These are phyloP conservation scores for Galerucella nymphaeae DNA, from an alignment of 2,888 invertebrate species.

Conservation along the genomic window DNA sequence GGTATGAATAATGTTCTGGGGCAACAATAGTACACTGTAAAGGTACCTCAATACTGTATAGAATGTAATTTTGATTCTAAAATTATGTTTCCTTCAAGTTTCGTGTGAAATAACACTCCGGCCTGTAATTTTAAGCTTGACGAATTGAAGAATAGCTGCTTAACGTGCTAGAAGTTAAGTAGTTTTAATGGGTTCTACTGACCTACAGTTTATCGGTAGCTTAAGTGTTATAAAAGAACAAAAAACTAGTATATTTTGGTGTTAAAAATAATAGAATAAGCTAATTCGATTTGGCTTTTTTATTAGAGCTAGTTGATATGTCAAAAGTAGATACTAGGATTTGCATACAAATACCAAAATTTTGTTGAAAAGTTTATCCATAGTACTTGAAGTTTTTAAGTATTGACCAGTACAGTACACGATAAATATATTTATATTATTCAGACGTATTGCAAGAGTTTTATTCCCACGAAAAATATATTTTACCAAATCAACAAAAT, in stretches of 20 bases:
- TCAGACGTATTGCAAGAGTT: constrained; percentile 9
- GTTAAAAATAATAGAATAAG: too few species aligned
- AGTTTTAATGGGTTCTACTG: constrained; percentile 19
- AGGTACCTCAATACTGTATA: too few species aligned
- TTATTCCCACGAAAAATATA: constrained; percentile 13
- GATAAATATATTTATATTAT: background rate
- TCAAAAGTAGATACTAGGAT: too few species aligned
- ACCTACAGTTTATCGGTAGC: constrained; percentile 15
- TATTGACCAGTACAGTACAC: too few species aligned
- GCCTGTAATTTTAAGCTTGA: constrained; percentile 1
- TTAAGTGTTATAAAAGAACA: background rate
- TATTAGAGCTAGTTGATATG: too few species aligned
- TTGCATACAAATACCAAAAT: too few species aligned
- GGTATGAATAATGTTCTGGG: too few species aligned
- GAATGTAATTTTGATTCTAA: too few species aligned
- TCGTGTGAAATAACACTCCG: background rate
- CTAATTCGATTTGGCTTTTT: too few species aligned
- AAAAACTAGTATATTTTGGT: background rate
- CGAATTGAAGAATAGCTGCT: background rate
- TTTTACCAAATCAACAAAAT: constrained; percentile 12
- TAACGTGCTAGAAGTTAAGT: constrained; percentile 5
- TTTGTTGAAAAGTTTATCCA: too few species aligned
- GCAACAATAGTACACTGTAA: too few species aligned
- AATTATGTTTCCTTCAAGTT: background rate
- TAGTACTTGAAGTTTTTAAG: too few species aligned